phyloP scores from a whole-genome alignment of 1,140 invertebrate species.

The Venturia canescens region DNA sequence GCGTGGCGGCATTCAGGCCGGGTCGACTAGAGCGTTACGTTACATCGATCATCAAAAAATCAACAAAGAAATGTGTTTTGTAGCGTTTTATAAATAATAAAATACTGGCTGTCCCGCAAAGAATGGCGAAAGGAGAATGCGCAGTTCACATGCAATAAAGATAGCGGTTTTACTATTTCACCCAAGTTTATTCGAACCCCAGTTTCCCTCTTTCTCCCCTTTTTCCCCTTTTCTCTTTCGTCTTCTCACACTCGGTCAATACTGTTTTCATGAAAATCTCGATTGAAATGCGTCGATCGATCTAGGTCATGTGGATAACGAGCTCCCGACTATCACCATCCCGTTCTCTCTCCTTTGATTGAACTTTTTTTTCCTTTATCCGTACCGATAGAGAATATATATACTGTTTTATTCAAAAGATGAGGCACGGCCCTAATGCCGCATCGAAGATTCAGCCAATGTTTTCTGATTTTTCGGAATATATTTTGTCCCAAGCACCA shows the following conservation, averaged over 20 bases:
- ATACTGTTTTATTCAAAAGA: background rate
- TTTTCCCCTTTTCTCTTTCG: background rate
- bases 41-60: background rate
- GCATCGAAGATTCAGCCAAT: background rate
- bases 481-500: too few relatives aligned
- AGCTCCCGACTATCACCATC: background rate
- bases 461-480: background rate
- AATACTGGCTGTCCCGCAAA: too few relatives aligned
- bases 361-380: background rate
- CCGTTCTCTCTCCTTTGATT: background rate
- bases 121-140: too few relatives aligned
- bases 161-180: too few relatives aligned
- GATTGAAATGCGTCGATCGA: constrained; percentile 1
- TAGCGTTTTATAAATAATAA: too few relatives aligned
- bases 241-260: background rate
- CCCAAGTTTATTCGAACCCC: too few relatives aligned
- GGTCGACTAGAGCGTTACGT: too few relatives aligned
- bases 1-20: too few relatives aligned
- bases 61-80: too few relatives aligned
- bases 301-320: constrained; percentile 34
- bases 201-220: too few relatives aligned
- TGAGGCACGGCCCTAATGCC: background rate
- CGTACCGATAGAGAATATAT: background rate
- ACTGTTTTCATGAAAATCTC: constrained; percentile 11
- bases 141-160: too few relatives aligned